These are phyloP conservation scores for Stegodyphus dumicola DNA, from an alignment of 1,140 invertebrate genomes.

Conservation along the genomic window DNA sequence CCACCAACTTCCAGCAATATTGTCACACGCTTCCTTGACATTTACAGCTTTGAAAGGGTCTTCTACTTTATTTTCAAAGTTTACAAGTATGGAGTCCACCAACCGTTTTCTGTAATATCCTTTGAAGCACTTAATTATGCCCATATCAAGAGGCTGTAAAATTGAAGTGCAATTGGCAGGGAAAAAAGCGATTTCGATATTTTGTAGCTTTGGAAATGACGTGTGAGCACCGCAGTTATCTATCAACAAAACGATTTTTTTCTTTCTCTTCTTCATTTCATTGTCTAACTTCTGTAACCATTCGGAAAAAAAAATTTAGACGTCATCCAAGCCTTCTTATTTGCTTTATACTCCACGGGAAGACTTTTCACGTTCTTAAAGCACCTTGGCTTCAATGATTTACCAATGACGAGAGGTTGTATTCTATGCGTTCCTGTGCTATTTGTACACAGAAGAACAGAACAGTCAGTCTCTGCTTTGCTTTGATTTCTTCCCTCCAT, in stretches of 20 bases:
- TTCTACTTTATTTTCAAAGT: conserved; percentile 16
- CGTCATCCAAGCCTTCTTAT: too few relatives aligned
- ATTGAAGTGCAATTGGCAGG: background rate
- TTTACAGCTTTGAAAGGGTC: background rate
- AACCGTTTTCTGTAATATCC: conserved; percentile 16
- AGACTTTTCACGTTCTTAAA: too few relatives aligned
- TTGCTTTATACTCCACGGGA: too few relatives aligned
- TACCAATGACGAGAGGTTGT: too few relatives aligned
- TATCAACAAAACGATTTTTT: background rate
- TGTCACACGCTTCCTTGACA: conserved; percentile 6
- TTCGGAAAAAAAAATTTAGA: too few relatives aligned
- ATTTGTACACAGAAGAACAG: too few relatives aligned
- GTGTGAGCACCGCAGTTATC: background rate
- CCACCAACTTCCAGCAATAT: conserved; percentile 15
- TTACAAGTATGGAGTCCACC: conserved; percentile 8
- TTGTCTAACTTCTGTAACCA: too few relatives aligned
- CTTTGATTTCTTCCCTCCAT: too few relatives aligned
- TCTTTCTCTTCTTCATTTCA: too few relatives aligned
- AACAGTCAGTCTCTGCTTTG: too few relatives aligned
- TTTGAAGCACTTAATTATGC: conserved; percentile 26
- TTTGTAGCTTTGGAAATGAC: background rate
- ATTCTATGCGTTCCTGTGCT: too few relatives aligned
- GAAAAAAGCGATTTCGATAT: background rate
- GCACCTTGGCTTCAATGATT: too few relatives aligned
- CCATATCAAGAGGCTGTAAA: conserved; percentile 5